phyloP scores from a whole-genome alignment of 2,888 invertebrate species.

The Ochropacha duplaris region DNA sequence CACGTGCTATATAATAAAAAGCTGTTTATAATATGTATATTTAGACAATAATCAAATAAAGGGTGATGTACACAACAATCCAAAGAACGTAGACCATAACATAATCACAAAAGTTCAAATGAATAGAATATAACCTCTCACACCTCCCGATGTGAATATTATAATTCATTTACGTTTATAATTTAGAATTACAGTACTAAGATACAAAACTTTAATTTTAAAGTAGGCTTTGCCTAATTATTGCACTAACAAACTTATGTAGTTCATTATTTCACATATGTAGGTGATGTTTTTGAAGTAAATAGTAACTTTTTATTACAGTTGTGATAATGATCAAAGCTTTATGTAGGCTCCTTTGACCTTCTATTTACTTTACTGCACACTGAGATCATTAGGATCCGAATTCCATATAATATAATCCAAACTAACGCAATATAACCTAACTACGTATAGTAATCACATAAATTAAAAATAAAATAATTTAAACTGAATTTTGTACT shows the following conservation, averaged over 20 bases:
- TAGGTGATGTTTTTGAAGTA: conserved; percentile 70
- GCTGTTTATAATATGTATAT: conserved; percentile 52
- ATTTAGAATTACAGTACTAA: conserved; percentile 69
- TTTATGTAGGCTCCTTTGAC: conserved; percentile 24
- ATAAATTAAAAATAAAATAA: conserved; percentile 20
- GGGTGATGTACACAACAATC: conserved; percentile 41
- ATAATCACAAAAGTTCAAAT: conserved; percentile 22
- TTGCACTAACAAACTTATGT: conserved; percentile 79
- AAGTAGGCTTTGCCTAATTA: conserved; percentile 80
- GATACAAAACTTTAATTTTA: conserved; percentile 72
- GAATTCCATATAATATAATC: conserved; percentile 12
- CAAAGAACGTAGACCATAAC: conserved; percentile 33
- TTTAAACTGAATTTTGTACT: conserved; percentile 25
- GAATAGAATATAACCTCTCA: conserved; percentile 43
- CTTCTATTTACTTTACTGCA: conserved; percentile 37
- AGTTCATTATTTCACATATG: conserved; percentile 64
- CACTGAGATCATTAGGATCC: conserved; percentile 25
- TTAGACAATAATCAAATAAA: conserved; percentile 46
- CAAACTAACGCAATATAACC: not conserved
- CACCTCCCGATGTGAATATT: conserved; percentile 25
- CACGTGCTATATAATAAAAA: conserved; percentile 32
- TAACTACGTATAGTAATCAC: conserved; percentile 15
- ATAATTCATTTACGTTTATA: conserved; percentile 32
- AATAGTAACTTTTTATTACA: conserved; percentile 31
- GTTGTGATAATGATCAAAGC: conserved; percentile 26